Evolutionary conservation across 1,140 invertebrate genomes (phyloP).

Genomic region (Pseudomyrmex sp.): DNA sequence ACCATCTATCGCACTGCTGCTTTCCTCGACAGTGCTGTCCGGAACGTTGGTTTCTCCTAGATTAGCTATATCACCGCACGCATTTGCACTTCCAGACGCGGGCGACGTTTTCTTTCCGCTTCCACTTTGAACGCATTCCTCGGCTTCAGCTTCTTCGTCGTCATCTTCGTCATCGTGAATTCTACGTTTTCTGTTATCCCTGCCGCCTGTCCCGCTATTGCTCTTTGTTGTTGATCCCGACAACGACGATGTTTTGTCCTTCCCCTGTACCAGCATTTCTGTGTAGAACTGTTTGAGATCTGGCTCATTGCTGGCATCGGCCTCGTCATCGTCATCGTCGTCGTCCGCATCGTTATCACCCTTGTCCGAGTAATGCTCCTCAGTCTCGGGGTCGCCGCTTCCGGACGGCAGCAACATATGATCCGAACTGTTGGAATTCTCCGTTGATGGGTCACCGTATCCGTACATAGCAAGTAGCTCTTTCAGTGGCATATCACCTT

Average conservation of each 20-base stretch:
- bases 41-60: constrained; percentile 34
- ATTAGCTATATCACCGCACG: constrained; percentile 47
- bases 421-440: constrained; percentile 82
- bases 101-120: constrained; percentile 55
- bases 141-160: constrained; percentile 71
- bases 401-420: constrained; percentile 73
- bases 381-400: constrained; percentile 78
- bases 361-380: constrained; percentile 78
- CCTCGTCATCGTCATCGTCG: constrained; percentile 83
- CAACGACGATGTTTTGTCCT: constrained; percentile 79
- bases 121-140: constrained; percentile 62
- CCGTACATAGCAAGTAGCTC: constrained; percentile 96
- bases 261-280: constrained; percentile 86
- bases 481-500: constrained; percentile 97
- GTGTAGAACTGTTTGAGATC: constrained; percentile 85
- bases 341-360: constrained; percentile 84
- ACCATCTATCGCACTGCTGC: constrained; percentile 63
- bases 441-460: constrained; percentile 85
- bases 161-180: constrained; percentile 71
- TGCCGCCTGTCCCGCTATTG: constrained; percentile 60
- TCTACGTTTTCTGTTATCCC: constrained; percentile 53
- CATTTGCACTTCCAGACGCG: constrained; percentile 17
- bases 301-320: constrained; percentile 81
- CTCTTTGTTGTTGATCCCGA: constrained; percentile 68
- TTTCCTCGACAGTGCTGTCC: constrained; percentile 39